phyloP scores from a whole-genome alignment of 2,888 invertebrate genomes.

The Heliconius hortense region DNA sequence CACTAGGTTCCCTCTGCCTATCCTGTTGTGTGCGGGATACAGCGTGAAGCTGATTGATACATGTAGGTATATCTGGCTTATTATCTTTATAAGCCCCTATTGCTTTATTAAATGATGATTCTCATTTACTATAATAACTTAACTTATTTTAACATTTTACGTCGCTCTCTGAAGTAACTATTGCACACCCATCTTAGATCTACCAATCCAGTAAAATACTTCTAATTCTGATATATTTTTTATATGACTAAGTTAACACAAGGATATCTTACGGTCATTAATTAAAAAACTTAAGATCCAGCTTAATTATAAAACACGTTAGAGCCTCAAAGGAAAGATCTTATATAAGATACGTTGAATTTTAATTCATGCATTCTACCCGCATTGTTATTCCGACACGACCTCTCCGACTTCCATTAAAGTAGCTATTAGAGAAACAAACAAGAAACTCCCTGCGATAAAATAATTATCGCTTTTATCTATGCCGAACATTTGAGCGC shows the following conservation, averaged over 20 bases:
- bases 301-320: conserved; percentile 36
- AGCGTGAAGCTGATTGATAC: too few relatives aligned
- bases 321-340: conserved; percentile 49
- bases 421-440: conserved; percentile 81
- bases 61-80: too few relatives aligned
- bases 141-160: too few relatives aligned
- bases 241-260: not conserved
- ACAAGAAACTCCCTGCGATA: conserved; percentile 76
- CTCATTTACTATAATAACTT: too few relatives aligned
- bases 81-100: too few relatives aligned
- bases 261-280: not conserved
- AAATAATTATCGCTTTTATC: conserved; percentile 81
- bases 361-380: conserved; percentile 71
- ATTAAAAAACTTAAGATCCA: conserved; percentile 5
- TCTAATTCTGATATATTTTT: not conserved
- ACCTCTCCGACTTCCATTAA: conserved; percentile 70
- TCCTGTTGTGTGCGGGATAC: too few relatives aligned
- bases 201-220: not conserved
- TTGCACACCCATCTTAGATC: not conserved
- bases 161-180: not conserved
- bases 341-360: conserved; percentile 52
- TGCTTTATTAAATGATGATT: too few relatives aligned
- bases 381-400: conserved; percentile 61
- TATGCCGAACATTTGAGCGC: conserved; percentile 58
- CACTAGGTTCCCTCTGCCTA: too few relatives aligned